Evolutionary conservation across 1,140 invertebrate genomes (phyloP).

Genomic region (Diorhabda carinulata): DNA sequence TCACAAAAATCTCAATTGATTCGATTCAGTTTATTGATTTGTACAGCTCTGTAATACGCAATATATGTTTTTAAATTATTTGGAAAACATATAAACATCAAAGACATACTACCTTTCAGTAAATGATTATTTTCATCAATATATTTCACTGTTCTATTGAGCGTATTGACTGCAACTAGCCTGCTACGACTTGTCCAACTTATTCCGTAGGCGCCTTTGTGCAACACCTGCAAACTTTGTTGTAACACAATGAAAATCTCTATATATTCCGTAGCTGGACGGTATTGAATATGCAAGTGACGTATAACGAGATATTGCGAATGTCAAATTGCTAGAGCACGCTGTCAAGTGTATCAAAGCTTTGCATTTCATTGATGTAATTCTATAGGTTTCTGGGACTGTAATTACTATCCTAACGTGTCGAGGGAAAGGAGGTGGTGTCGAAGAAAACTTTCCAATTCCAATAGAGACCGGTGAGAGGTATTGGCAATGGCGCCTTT

Average conservation of each 20-base stretch:
- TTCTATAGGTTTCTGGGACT: constrained; percentile 11
- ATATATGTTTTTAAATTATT: too few relatives aligned
- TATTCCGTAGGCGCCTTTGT: constrained; percentile 11
- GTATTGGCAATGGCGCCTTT: constrained; percentile 5
- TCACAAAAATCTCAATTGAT: too few relatives aligned
- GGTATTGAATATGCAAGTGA: constrained; percentile 15
- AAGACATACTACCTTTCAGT: background rate
- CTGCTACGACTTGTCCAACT: constrained; percentile 8
- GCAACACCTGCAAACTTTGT: constrained; percentile 14
- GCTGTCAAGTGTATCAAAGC: constrained; percentile 14
- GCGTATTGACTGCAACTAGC: background rate
- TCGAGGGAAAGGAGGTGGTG: background rate
- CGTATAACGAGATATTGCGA: constrained; percentile 10
- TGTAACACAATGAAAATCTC: constrained; percentile 8
- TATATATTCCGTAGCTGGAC: constrained; percentile 14
- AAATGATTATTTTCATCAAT: constrained; percentile 5
- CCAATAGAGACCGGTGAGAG: constrained; percentile 3
- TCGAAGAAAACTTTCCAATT: constrained; percentile 8
- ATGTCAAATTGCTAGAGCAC: constrained; percentile 5
- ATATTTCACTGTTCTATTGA: constrained; percentile 8
- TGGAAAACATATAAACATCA: too few relatives aligned
- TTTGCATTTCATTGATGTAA: constrained; percentile 13
- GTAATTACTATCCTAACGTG: constrained; percentile 7
- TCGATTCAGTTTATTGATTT: too few relatives aligned
- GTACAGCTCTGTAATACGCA: too few relatives aligned